A percentile compares a stretch with the other conserved stretches of the same genome.
phyloP scores from a whole-genome alignment of 1,140 invertebrate genomes.

The Wiebesia pumilae region DNA sequence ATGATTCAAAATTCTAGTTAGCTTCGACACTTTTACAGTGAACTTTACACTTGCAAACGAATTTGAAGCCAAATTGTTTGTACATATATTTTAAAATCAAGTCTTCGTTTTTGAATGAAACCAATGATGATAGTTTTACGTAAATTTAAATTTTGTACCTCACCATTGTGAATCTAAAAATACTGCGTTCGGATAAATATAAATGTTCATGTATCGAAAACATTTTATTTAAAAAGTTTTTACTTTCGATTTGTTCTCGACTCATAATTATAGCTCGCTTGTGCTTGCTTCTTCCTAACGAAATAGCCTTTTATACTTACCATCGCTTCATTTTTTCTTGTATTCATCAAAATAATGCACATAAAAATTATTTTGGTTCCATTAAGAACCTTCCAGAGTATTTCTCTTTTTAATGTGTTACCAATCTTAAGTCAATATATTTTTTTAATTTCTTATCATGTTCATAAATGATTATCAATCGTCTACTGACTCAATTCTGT shows the following conservation, averaged over 20 bases:
- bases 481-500: neutral
- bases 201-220: neutral
- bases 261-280: slow-evolving; percentile 25
- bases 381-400: too few species aligned
- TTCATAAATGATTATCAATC: neutral
- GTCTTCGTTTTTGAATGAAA: neutral
- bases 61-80: neutral
- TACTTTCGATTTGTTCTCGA: slow-evolving; percentile 43
- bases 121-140: neutral
- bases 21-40: neutral
- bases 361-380: too few species aligned
- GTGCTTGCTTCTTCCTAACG: slow-evolving; percentile 18
- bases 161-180: neutral
- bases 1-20: neutral
- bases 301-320: neutral
- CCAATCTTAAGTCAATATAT: too few species aligned
- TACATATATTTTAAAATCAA: neutral
- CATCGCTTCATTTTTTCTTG: neutral
- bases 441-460: neutral
- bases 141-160: neutral
- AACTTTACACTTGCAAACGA: neutral
- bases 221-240: slow-evolving; percentile 10
- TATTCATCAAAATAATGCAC: neutral
- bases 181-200: neutral
- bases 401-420: neutral